These are phyloP conservation scores for Narcine bancroftii DNA, from an alignment of 2,113 vertebrate species.

Conservation along the genomic window DNA sequence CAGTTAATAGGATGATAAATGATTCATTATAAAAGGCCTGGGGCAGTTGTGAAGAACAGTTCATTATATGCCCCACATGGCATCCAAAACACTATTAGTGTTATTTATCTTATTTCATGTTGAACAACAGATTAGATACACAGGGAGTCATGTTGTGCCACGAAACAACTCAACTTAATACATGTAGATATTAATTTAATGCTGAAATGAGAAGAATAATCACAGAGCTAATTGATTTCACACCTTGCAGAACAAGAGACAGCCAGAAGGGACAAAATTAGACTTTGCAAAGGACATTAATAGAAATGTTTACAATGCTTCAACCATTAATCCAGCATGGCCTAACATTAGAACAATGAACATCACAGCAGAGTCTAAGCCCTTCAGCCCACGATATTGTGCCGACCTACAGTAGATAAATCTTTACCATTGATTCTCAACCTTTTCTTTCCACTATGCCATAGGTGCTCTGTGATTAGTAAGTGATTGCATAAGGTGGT, in stretches of 20 bases:
- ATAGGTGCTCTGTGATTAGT: no score
- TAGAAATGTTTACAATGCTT: no score
- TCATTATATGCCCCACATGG: not conserved
- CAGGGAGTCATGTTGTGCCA: not conserved
- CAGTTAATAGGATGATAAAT: constrained; percentile 22
- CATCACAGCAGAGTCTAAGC: no score
- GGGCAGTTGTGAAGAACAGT: not conserved
- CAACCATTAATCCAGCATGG: no score
- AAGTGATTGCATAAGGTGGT: no score
- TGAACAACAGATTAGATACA: not conserved
- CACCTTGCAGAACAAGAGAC: not conserved
- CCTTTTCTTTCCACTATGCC: no score
- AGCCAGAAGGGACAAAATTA: not conserved
- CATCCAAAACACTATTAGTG: not conserved
- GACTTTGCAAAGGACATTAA: no score
- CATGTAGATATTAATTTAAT: not conserved
- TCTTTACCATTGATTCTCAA: no score
- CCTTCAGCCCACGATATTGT: no score
- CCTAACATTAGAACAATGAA: no score
- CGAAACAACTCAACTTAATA: not conserved
- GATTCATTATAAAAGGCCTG: constrained; percentile 16
- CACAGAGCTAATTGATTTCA: not conserved
- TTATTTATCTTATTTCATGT: not conserved
- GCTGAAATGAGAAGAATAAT: not conserved
- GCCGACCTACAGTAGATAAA: no score